phyloP scores from a whole-genome alignment of 2,888 invertebrate genomes.

The Platerodrilus igneus region DNA sequence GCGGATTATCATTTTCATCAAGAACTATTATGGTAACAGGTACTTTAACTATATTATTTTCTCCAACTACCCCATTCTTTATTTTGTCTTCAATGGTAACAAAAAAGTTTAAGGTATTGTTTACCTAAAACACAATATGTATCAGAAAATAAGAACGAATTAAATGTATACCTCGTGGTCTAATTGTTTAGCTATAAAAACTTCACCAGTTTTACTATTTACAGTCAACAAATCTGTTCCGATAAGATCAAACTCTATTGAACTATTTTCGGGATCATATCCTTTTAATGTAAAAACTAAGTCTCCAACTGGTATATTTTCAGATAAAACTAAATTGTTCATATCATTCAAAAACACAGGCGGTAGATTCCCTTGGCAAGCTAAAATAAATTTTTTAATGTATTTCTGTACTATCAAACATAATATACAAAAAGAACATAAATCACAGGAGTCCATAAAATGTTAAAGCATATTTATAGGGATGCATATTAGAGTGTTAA shows the following conservation, averaged over 20 bases:
- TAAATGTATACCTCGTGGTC: constrained; percentile 69
- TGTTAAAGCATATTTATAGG: too few relatives aligned
- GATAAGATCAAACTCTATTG: constrained; percentile 65
- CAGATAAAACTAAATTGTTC: constrained; percentile 71
- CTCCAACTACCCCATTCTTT: constrained; percentile 53
- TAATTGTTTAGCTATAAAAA: constrained; percentile 71
- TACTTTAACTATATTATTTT: constrained; percentile 67
- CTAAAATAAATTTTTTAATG: too few relatives aligned
- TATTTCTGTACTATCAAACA: too few relatives aligned
- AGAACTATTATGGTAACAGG: constrained; percentile 78
- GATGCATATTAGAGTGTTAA: too few relatives aligned
- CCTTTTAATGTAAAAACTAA: constrained; percentile 75
- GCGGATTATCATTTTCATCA: constrained; percentile 86
- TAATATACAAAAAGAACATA: too few relatives aligned
- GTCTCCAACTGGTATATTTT: constrained; percentile 73
- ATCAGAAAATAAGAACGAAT: constrained; percentile 6
- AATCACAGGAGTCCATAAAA: too few relatives aligned
- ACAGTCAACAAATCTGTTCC: constrained; percentile 81
- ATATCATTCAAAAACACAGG: constrained; percentile 72
- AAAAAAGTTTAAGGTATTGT: constrained; percentile 72
- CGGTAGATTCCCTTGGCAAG: constrained; percentile 56
- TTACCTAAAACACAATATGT: constrained; percentile 54
- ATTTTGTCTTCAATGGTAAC: constrained; percentile 79
- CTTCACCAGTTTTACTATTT: constrained; percentile 70
- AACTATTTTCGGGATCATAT: constrained; percentile 75